Evolutionary conservation across 2,797 vertebrate genomes (phyloP), one percentile per base, ranked within the genome.

Genomic region (Tinamus major): DNA sequence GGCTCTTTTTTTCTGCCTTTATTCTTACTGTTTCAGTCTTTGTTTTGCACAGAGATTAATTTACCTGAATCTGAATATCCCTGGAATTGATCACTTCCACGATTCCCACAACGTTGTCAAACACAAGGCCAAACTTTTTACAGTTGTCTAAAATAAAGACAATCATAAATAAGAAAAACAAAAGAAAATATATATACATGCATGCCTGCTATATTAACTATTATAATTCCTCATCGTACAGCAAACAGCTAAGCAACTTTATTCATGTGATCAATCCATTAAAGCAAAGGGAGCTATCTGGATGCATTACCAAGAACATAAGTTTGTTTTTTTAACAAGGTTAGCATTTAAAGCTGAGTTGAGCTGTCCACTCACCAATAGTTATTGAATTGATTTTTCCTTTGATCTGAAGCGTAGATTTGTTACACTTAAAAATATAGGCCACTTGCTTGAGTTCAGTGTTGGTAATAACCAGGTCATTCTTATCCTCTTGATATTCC

Each of bases 311-410:
- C 90, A 93, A 92, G 79, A 63, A 71, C 7, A 0, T 19, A 59
- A 87, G 23, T 56, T 33, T 72, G 10, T 70, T 68, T 87, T 86
- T 84, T 35, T 35, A 35, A 41, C 65, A 81, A 67, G 51, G 75
- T 4, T 81, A 58, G 41, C 64, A 77, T 62, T 79, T 86, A 58
- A 85, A 86, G 49, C 13, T 39, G 48, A 79, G 67, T 78, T 67
- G 90, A 94, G 71, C 48, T 85, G 42, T 37, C 5, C 51, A 96
- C 98, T 97, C 97, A 99, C 98, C 98, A 23, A 99, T 92, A 81
- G 98, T 99, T 96, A 99, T 99, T 94, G 99, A 99, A 97, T 99
- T 99, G 89, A 99, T 97, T 98, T 99, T 99, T 63, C 99, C 99
- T 96, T 99, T 99, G 75, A 99, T 97, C 97, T 99, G 99, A 67